phyloP scores from a whole-genome alignment of 2,888 invertebrate genomes.

The Zaprionus bogoriensis region DNA sequence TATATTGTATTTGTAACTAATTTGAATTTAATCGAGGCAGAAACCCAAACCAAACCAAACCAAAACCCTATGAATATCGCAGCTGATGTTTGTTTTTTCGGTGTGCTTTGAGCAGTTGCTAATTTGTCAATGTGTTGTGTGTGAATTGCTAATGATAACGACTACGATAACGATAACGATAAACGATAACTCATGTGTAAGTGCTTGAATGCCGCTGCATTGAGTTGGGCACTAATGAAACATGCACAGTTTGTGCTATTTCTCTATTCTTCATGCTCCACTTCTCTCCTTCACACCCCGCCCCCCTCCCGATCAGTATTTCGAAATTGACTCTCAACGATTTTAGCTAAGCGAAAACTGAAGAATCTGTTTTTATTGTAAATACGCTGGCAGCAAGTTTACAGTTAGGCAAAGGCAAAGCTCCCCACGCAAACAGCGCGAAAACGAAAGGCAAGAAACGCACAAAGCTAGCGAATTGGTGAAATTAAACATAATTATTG shows the following conservation, averaged over 20 bases:
- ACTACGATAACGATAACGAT: slow-evolving; percentile 38
- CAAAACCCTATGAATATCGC: neutral
- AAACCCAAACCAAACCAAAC: neutral
- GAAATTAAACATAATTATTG: slow-evolving; percentile 58
- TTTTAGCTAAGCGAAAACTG: slow-evolving; percentile 27
- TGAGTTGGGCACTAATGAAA: slow-evolving; percentile 60
- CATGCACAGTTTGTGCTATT: slow-evolving; percentile 65
- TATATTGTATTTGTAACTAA: slow-evolving; percentile 35
- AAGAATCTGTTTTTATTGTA: slow-evolving; percentile 33
- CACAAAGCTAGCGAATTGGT: slow-evolving; percentile 77
- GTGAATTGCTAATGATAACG: slow-evolving; percentile 36
- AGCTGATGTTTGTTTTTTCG: slow-evolving; percentile 6
- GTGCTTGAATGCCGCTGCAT: slow-evolving; percentile 30
- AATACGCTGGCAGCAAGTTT: slow-evolving; percentile 43
- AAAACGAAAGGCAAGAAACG: slow-evolving; percentile 43
- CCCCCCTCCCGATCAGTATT: slow-evolving; percentile 24
- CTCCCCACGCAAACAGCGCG: slow-evolving; percentile 1
- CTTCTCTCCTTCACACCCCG: neutral
- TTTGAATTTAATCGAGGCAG: no score
- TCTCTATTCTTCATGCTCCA: slow-evolving; percentile 9
- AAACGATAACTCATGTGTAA: slow-evolving; percentile 44
- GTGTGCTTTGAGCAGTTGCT: slow-evolving; percentile 50
- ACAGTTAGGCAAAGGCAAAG: slow-evolving; percentile 14
- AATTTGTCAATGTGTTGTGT: slow-evolving; percentile 50
- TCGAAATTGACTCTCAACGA: slow-evolving; percentile 18